Evolutionary conservation across 2,797 vertebrate species (phyloP).

Genomic region (Anabacerthia variegaticeps): DNA sequence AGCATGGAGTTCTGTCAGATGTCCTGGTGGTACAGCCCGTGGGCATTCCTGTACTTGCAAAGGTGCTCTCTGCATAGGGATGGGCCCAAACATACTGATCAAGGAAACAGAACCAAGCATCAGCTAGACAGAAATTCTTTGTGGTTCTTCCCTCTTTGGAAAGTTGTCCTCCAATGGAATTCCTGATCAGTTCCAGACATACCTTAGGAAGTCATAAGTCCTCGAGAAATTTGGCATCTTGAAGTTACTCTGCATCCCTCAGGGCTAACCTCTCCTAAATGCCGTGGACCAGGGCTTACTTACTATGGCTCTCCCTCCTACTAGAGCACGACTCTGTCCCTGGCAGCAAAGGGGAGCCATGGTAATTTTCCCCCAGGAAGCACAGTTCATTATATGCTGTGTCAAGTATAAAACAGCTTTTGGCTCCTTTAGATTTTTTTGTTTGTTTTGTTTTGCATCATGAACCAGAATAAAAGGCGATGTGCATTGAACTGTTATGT

Average conservation of each 20-base stretch:
- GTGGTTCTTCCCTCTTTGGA: not conserved
- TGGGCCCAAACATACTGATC: fast-evolving
- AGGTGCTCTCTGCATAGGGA: not conserved
- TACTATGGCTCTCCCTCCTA: not conserved
- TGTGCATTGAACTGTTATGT: not conserved
- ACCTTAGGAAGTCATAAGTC: not conserved
- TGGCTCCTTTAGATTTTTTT: not conserved
- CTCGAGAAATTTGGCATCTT: not conserved
- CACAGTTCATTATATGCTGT: not conserved
- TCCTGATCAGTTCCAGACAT: not conserved
- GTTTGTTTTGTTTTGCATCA: slow-evolving; percentile 11
- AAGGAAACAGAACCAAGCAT: not conserved
- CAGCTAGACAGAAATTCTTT: not conserved
- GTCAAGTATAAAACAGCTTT: not conserved
- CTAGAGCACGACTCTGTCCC: not conserved
- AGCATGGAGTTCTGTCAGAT: not conserved
- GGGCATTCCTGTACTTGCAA: not conserved
- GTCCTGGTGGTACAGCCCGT: not conserved
- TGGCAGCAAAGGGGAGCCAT: not conserved
- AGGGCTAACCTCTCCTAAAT: not conserved
- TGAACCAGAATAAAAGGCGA: not conserved
- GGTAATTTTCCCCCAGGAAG: not conserved
- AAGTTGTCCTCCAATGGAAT: not conserved
- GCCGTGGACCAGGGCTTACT: not conserved
- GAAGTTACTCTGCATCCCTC: not conserved